Evolutionary conservation across 2,888 invertebrate species (phyloP).

Genomic region (Drosophila ezoana): DNA sequence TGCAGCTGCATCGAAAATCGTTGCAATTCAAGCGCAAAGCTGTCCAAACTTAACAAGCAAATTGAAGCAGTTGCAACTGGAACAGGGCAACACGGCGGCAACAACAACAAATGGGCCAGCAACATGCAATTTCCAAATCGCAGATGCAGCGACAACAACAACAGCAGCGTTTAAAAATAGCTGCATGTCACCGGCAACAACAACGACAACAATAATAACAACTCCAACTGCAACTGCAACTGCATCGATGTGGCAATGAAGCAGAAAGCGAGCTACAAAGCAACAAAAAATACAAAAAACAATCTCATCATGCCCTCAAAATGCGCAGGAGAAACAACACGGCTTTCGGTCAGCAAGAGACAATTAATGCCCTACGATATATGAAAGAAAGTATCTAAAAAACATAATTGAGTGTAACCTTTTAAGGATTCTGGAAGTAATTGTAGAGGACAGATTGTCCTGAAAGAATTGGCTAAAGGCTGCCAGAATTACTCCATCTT

Average conservation of each 20-base stretch:
- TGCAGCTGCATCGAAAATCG: slow-evolving; percentile 47
- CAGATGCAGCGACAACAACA: slow-evolving; percentile 49
- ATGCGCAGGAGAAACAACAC: slow-evolving; percentile 10
- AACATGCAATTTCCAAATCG: slow-evolving; percentile 68
- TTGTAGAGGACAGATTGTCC: too few relatives aligned
- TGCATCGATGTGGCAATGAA: slow-evolving; percentile 69
- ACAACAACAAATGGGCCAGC: slow-evolving; percentile 62
- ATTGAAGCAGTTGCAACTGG: slow-evolving; percentile 35
- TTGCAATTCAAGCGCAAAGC: slow-evolving; percentile 71
- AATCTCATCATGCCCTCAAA: slow-evolving; percentile 31
- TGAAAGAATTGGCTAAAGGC: too few relatives aligned
- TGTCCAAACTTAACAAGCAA: slow-evolving; percentile 59
- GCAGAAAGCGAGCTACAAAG: slow-evolving; percentile 46
- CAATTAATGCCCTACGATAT: slow-evolving; percentile 14
- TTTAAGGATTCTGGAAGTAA: too few relatives aligned
- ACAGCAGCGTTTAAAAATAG: slow-evolving; percentile 70
- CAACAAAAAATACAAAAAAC: slow-evolving; percentile 18
- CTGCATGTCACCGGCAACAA: slow-evolving; percentile 64
- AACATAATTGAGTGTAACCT: not conserved
- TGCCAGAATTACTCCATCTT: too few relatives aligned
- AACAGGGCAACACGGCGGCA: slow-evolving; percentile 31
- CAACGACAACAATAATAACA: slow-evolving; percentile 22
- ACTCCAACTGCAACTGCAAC: slow-evolving; percentile 22
- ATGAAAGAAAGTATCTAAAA: not conserved
- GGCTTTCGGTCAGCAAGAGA: slow-evolving; percentile 1